Percentiles rank a stretch among this genome's conserved stretches.
These are phyloP conservation scores for Tineola bisselliella DNA, from an alignment of 2,888 invertebrate species.

Conservation along the genomic window DNA sequence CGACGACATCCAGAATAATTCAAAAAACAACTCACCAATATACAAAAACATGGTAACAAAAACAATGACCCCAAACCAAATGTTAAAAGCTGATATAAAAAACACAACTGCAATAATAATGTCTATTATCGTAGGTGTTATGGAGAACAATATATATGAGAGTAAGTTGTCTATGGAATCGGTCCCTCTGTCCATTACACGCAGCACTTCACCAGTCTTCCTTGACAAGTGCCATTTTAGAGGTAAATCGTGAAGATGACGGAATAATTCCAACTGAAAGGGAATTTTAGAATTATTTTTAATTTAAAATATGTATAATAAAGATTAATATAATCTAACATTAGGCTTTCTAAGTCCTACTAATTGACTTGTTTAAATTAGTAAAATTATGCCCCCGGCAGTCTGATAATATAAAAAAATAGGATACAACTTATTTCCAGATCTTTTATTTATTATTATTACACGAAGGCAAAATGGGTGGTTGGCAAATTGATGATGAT, in stretches of 20 bases:
- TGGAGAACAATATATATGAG: slow-evolving; percentile 92
- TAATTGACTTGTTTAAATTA: too few relatives aligned
- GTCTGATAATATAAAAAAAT: too few relatives aligned
- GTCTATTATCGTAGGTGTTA: slow-evolving; percentile 91
- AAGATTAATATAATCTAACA: too few relatives aligned
- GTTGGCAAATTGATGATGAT: too few relatives aligned
- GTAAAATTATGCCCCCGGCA: too few relatives aligned
- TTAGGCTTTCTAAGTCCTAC: too few relatives aligned
- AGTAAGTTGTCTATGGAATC: slow-evolving; percentile 94
- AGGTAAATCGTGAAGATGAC: slow-evolving; percentile 89
- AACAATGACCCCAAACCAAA: slow-evolving; percentile 95
- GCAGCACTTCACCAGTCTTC: slow-evolving; percentile 96
- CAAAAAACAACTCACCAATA: slow-evolving; percentile 75
- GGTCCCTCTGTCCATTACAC: slow-evolving; percentile 97
- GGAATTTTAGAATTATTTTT: slow-evolving; percentile 16
- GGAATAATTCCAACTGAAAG: slow-evolving; percentile 79
- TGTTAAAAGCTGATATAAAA: slow-evolving; percentile 88
- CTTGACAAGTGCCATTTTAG: slow-evolving; percentile 93
- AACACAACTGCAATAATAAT: slow-evolving; percentile 90
- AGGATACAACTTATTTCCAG: too few relatives aligned
- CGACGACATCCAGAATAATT: neutral
- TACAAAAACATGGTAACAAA: slow-evolving; percentile 93
- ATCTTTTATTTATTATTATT: too few relatives aligned
- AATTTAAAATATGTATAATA: too few relatives aligned
- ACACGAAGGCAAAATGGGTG: too few relatives aligned